Evolutionary conservation across 1,140 invertebrate genomes (phyloP).

Genomic region (Mizuhopecten yessoensis): DNA sequence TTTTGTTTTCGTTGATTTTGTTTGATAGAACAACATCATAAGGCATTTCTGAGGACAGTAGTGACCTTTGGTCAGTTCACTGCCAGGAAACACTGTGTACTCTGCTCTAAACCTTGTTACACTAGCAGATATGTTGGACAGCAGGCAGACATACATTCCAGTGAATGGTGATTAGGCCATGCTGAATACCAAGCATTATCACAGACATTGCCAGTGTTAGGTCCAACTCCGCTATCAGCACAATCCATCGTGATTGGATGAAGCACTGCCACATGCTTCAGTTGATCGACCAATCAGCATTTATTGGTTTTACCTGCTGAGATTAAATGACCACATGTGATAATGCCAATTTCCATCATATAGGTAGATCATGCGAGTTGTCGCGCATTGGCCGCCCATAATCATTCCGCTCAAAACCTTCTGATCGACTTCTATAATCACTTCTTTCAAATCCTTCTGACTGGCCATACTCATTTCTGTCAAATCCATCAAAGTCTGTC

Average conservation of each 20-base stretch:
- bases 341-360: slow-evolving; percentile 45
- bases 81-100: not conserved
- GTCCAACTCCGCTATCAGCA: slow-evolving; percentile 13
- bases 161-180: not conserved
- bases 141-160: not conserved
- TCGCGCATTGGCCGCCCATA: slow-evolving; percentile 49
- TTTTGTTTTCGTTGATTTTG: slow-evolving; percentile 1
- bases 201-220: not conserved
- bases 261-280: not conserved
- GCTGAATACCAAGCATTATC: not conserved
- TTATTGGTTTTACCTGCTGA: not conserved
- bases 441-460: slow-evolving; percentile 31
- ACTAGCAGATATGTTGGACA: not conserved
- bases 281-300: not conserved
- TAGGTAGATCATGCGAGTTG: slow-evolving; percentile 54
- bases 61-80: not conserved
- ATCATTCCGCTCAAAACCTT: slow-evolving; percentile 62
- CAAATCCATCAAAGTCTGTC: slow-evolving; percentile 59
- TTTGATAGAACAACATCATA: not conserved
- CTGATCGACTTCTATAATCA: slow-evolving; percentile 1
- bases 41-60: not conserved
- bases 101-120: not conserved
- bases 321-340: not conserved
- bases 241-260: slow-evolving; percentile 25
- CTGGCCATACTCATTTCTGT: slow-evolving; percentile 59